Evolutionary conservation across 2,113 vertebrate genomes (phyloP).

Genomic region (Indicator indicator): DNA sequence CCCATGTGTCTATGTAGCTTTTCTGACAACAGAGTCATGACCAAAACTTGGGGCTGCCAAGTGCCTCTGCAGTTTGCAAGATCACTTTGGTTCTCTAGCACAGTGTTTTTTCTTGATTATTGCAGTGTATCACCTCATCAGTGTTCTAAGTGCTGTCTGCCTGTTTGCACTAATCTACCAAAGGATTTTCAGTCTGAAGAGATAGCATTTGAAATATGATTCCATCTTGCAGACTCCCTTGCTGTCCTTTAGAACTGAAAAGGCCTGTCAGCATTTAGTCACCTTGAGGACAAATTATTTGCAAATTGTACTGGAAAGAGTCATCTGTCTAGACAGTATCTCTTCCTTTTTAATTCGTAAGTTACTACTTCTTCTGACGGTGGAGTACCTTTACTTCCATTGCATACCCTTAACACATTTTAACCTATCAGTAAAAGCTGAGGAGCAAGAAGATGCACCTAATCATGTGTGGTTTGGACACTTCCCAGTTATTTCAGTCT

Average conservation of each 20-base stretch:
- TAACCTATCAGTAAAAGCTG: background rate
- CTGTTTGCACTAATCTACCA: background rate
- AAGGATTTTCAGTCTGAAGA: background rate
- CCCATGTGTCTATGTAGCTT: accelerated
- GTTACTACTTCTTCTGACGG: background rate
- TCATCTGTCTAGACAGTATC: background rate
- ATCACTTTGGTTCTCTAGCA: background rate
- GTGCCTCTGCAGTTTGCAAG: background rate
- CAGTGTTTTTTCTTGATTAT: background rate
- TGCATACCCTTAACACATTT: background rate
- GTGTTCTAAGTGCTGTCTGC: background rate
- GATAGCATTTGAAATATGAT: background rate
- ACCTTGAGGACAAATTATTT: background rate
- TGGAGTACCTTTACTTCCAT: background rate
- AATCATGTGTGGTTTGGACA: background rate
- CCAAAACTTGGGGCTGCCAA: background rate
- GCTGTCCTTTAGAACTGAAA: background rate
- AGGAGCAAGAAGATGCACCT: background rate
- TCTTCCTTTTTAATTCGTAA: background rate
- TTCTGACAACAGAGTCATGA: background rate
- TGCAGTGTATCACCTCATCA: background rate
- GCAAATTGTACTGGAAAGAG: background rate
- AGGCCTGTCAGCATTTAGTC: background rate
- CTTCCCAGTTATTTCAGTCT: background rate
- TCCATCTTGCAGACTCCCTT: background rate